phyloP scores from a whole-genome alignment of 2,113 vertebrate genomes.

The Brienomyrus brachyistius region DNA sequence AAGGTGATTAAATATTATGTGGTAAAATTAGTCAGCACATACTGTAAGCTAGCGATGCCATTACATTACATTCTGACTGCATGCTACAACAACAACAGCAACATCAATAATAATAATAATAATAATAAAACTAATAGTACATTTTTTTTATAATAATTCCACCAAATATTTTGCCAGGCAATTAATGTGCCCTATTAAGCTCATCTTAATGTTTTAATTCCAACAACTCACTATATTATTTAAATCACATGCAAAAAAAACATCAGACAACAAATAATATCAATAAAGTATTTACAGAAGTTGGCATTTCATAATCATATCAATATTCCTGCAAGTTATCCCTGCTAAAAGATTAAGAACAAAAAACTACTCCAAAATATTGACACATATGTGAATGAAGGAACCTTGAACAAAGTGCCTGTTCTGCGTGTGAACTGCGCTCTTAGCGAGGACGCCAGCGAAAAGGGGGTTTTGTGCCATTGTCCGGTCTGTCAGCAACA shows the following conservation, averaged over 20 bases:
- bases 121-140: not conserved
- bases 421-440: slow-evolving; percentile 54
- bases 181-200: not conserved
- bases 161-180: not conserved
- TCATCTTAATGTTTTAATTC: not conserved
- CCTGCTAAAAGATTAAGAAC: not conserved
- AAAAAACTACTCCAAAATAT: slow-evolving; percentile 35
- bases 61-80: slow-evolving; percentile 44
- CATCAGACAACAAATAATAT: not conserved
- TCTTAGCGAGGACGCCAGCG: slow-evolving; percentile 68
- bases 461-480: slow-evolving; percentile 68
- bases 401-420: slow-evolving; percentile 47
- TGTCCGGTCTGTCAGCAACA: slow-evolving; percentile 83
- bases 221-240: not conserved
- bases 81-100: slow-evolving; percentile 27
- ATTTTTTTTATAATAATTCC: no score
- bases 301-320: slow-evolving; percentile 12
- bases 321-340: not conserved
- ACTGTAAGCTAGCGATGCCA: slow-evolving; percentile 32
- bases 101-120: slow-evolving; percentile 41
- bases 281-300: not conserved
- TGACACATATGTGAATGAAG: slow-evolving; percentile 61
- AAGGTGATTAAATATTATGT: slow-evolving; percentile 52
- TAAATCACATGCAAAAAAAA: slow-evolving; percentile 32
- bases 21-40: slow-evolving; percentile 45